A percentile compares a stretch with the other conserved stretches of the same genome.
phyloP scores from a whole-genome alignment of 1,140 invertebrate species.

The Gryon sp. region DNA sequence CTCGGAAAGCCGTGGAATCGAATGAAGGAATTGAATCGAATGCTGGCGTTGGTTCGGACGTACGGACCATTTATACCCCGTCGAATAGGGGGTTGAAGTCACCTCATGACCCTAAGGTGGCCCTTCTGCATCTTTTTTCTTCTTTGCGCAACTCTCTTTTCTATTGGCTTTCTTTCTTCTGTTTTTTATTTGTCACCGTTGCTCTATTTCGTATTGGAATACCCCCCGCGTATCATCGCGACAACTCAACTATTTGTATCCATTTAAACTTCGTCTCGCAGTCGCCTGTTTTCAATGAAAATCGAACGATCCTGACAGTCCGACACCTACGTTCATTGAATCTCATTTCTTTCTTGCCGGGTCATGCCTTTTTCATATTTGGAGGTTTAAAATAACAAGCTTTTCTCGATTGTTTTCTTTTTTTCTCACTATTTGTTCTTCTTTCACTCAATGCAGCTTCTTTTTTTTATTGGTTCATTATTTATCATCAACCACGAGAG shows the following conservation, averaged over 20 bases:
- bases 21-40: no score
- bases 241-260: constrained; percentile 73
- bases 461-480: constrained; percentile 20
- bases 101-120: not conserved
- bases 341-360: constrained; percentile 43
- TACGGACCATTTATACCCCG: no score
- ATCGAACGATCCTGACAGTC: constrained; percentile 49
- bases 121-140: not conserved
- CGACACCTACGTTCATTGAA: constrained; percentile 36
- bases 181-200: constrained; percentile 19
- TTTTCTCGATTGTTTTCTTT: not conserved
- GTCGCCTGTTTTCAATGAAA: constrained; percentile 74
- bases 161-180: not conserved
- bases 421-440: not conserved
- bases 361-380: constrained; percentile 37
- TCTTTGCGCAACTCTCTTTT: constrained; percentile 12
- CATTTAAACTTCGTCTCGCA: constrained; percentile 72
- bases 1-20: constrained; percentile 12
- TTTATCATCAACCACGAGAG: no score
- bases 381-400: constrained; percentile 3
- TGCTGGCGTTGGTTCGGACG: no score
- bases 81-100: constrained; percentile 16
- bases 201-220: constrained; percentile 37
- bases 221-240: constrained; percentile 65
- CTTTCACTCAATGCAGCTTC: no score